phyloP scores from a whole-genome alignment of 2,888 invertebrate genomes.

The Drosophila affinis region DNA sequence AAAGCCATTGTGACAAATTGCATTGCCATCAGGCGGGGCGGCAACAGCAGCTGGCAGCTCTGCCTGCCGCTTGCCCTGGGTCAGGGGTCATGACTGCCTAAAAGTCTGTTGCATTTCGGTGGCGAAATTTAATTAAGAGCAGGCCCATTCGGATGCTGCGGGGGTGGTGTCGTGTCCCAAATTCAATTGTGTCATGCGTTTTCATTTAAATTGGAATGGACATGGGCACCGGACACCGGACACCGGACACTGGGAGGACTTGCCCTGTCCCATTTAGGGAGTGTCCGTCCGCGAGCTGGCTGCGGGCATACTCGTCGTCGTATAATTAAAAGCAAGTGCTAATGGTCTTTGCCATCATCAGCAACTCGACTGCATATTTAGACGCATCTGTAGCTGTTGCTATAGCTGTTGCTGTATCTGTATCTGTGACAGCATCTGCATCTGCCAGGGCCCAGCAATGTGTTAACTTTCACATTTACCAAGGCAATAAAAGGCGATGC shows the following conservation, averaged over 20 bases:
- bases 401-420: background rate
- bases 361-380: conserved; percentile 14
- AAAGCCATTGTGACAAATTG: conserved; percentile 72
- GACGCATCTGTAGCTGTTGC: conserved; percentile 9
- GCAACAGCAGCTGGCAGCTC: conserved; percentile 50
- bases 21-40: conserved; percentile 61
- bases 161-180: conserved; percentile 51
- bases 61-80: conserved; percentile 56
- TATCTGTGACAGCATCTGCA: conserved; percentile 37
- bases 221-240: background rate
- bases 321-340: conserved; percentile 57
- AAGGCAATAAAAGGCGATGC: conserved; percentile 44
- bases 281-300: background rate
- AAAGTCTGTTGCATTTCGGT: conserved; percentile 54
- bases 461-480: conserved; percentile 73
- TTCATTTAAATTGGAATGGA: conserved; percentile 62
- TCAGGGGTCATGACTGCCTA: conserved; percentile 50
- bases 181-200: conserved; percentile 68
- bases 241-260: background rate
- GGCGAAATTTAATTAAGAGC: conserved; percentile 60
- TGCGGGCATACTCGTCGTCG: background rate
- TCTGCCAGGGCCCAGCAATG: conserved; percentile 50
- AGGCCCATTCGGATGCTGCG: conserved; percentile 4
- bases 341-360: conserved; percentile 51
- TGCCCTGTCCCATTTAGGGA: conserved; percentile 5